Base-by-base conservation (phyloP, 2,113 vertebrate species). In the Onychostoma macrolepis region DNA sequence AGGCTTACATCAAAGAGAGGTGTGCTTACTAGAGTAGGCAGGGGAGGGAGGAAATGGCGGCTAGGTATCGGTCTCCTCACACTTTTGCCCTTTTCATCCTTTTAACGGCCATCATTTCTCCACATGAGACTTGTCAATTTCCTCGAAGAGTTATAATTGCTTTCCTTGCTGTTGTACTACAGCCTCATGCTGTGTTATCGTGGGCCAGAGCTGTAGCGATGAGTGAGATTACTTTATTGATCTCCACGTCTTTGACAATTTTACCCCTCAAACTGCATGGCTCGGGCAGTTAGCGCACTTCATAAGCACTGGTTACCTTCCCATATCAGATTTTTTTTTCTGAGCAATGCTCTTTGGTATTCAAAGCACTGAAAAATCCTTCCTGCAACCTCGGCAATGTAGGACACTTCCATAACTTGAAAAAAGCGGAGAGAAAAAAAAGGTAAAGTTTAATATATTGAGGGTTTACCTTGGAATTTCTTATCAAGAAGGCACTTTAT, bases 161-260 rank as follows among this genome's bases (percentile, higher is more conserved):
- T 88, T 89, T 72, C 61, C 71, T 87, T 38, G 58, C 88, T 85
- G 76, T 89, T 87, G 86, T 80, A 85, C 69, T 89, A 69, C 43
- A 19, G 78, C 36, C 79, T 77, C 61, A 50, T 43, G 85, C 84
- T 85, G 84, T 28, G 87, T 89, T 91, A 90, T 90, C 84, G 21
- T 26, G 65, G 48, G 50, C 88, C 77, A 43, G 83, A 77, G 86
- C 84, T 82, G 78, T 85, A 88, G 45, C 53, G 69, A 86, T 90
- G 87, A 87, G 58, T 77, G 84, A 91, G 89, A 91, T 91, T 89
- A 91, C 84, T 89, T 90, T 89, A 90, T 90, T 78, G 89, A 90
- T 91, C 85, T 84, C 50, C 71, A 82, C 53, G 81, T 88, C 84
- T 87, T 83, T 88, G 71, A 78, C 72, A 61, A 80, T 78, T 79